Base-by-base conservation (phyloP, 2,888 invertebrate species). In the Cremastobaeus sp. region DNA sequence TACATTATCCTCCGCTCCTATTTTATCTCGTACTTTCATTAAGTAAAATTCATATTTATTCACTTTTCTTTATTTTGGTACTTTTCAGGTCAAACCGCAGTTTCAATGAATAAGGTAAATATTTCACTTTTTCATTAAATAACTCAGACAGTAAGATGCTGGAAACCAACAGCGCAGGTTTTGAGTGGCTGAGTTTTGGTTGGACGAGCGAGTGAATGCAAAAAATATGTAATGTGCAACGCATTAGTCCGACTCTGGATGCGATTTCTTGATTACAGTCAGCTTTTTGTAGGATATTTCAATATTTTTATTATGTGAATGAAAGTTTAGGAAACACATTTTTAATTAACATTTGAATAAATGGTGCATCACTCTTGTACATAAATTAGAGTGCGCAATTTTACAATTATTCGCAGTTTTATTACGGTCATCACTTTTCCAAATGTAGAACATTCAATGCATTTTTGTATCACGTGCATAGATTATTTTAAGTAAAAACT, bases 151-250 rank as follows among this genome's bases (percentile, higher is more conserved):
- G 41, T 43, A 34, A 32, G 47, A 54, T 37, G 55, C 18, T 43
- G 45, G 41, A 15, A 21, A 57, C 17, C 15, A 3, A 11, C 20
- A 14, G 15, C n/a, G 35, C n/a, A n/a, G n/a, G n/a, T n/a, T 39
- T 55, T 59, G 68, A 52, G 59, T 55, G 41, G 68, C 20, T 43
- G 25, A 59, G 41, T 50, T 68, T 57, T 52, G 50, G 57, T 59
- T 50, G 48, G 50, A 50, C 41, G 41, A 48, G 32, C 54, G 41
- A 32, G 41, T 50, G 50, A 59, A 34, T 50, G 37, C 32, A 66
- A 57, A 48, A 66, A 55, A 35, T 34, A 39, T 47, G 50, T 48
- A 50, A 62, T 21, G 50, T 37, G 50, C 37, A 34, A 47, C 34
- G 62, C 62, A 50, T 50, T 62, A 60, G 62, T 34, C 41, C 30